A percentile compares a stretch with the other conserved stretches of the same genome.
phyloP scores from a whole-genome alignment of 2,797 vertebrate species.

The Myoxocephalus aenaeus region DNA sequence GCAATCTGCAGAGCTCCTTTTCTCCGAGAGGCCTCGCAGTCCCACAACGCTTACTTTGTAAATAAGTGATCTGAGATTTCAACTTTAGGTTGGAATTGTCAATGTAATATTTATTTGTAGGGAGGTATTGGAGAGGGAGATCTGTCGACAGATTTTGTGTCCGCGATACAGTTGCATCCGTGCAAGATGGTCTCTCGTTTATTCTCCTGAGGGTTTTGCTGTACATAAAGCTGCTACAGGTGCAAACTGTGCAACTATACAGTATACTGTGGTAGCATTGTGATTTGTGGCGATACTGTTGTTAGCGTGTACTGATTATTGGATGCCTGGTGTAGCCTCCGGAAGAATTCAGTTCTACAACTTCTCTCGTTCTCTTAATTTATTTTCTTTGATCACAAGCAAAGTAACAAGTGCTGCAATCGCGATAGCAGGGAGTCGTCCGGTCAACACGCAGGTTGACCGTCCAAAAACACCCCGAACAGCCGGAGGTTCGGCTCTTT shows the following conservation, averaged over 20 bases:
- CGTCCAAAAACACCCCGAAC: no score
- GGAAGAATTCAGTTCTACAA: no score
- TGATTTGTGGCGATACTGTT: not conserved
- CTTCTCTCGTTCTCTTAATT: no score
- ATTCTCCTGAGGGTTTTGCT: not conserved
- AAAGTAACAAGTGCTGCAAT: no score
- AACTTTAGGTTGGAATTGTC: not conserved
- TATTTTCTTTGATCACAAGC: no score
- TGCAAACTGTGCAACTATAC: not conserved
- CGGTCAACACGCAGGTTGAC: no score
- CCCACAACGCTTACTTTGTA: not conserved
- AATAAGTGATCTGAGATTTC: not conserved
- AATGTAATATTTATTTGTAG: not conserved
- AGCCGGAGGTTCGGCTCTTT: no score
- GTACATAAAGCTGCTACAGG: not conserved
- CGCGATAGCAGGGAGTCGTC: no score
- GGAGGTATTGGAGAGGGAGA: not conserved
- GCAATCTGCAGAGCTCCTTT: not conserved
- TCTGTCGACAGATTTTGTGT: not conserved
- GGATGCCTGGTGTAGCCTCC: no score
- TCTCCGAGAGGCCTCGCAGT: not conserved
- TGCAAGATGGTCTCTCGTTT: not conserved
- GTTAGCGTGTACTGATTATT: no score
- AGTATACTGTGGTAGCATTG: not conserved
- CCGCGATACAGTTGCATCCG: not conserved